Base-by-base conservation (phyloP, 2,113 vertebrate genomes). In the Melanerpes formicivorus region DNA sequence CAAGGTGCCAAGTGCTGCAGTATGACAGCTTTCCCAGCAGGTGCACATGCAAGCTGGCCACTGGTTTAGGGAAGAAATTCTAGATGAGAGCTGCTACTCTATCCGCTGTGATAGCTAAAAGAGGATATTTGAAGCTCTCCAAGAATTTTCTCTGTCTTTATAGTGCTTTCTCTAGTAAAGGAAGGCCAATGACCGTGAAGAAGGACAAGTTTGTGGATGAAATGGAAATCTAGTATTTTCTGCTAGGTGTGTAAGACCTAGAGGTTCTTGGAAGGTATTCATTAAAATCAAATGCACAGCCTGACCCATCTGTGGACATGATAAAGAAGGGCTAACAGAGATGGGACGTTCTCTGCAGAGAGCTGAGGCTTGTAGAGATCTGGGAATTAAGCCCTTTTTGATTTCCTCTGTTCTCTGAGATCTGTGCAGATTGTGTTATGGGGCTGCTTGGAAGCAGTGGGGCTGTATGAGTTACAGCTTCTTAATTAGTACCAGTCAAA, bases 401-500 rank as follows among this genome's bases (percentile, higher is more conserved):
- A n/a, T 78, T 80, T 32, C 44, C 21, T 34, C 26, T 23, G 8
- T 80, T 34, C 13, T 76, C 32, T 80, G 63, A 83, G 55, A 71
- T 71, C 3, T 7, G 62, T 88, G 32, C 14, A 67, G 76, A 64
- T 48, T 60, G 8, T 66, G 27, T 85, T 91, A 52, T 14, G 23
- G 88, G 62, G 11, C 76, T 86, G 21, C 84, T 87, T 37, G 70
- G 70, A 69, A 82, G 79, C 72, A 87, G 19, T 52, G 11, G 52
- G 37, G 22, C 54, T 90, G 5, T 78, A 80, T 85, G 72, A 91
- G 40, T 88, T 80, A n/a, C 5, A 78, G 21, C 40, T 86, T 58
- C 37, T 91, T 93, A 88, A 77, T 3, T 80, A 58, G 44, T 59
- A 88, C 52, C 55, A 91, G 44, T 75, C 80, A 84, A 70, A 91